phyloP scores from a whole-genome alignment of 2,888 invertebrate species.

The Euproctis similis region DNA sequence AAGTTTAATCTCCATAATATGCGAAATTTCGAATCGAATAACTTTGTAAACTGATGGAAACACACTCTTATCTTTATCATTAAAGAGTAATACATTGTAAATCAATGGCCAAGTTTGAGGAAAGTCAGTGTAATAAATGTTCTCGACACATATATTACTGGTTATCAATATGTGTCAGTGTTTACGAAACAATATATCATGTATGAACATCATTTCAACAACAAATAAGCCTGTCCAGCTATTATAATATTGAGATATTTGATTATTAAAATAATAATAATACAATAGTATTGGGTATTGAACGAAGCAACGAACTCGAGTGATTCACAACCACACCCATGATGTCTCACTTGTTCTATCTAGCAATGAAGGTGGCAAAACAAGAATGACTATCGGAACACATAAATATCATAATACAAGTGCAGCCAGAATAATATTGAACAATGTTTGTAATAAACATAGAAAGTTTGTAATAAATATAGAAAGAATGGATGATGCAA shows the following conservation, averaged over 20 bases:
- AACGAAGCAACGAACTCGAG: slow-evolving; percentile 44
- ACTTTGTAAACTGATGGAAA: too few relatives aligned
- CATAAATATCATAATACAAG: slow-evolving; percentile 43
- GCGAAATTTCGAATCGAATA: too few relatives aligned
- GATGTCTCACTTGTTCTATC: slow-evolving; percentile 59
- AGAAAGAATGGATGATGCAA: too few relatives aligned
- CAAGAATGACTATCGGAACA: slow-evolving; percentile 52
- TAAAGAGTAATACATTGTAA: slow-evolving; percentile 33
- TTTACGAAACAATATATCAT: slow-evolving; percentile 11
- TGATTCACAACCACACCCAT: slow-evolving; percentile 62
- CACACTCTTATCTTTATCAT: slow-evolving; percentile 21
- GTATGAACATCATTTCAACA: slow-evolving; percentile 20
- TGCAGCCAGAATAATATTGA: slow-evolving; percentile 42
- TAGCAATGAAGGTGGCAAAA: slow-evolving; percentile 50
- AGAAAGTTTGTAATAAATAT: too few relatives aligned
- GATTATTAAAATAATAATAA: slow-evolving; percentile 54
- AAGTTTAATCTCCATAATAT: too few relatives aligned
- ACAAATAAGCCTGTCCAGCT: slow-evolving; percentile 32
- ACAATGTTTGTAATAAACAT: slow-evolving; percentile 51
- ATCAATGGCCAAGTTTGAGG: slow-evolving; percentile 27
- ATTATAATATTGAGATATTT: slow-evolving; percentile 50
- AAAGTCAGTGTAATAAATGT: slow-evolving; percentile 19
- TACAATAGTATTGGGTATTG: slow-evolving; percentile 42
- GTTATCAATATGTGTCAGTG: not conserved
- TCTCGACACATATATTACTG: not conserved